Percentiles rank a stretch among this genome's conserved stretches.
These are phyloP conservation scores for Halichoeres trimaculatus DNA, from an alignment of 2,113 vertebrate genomes.

Conservation along the genomic window DNA sequence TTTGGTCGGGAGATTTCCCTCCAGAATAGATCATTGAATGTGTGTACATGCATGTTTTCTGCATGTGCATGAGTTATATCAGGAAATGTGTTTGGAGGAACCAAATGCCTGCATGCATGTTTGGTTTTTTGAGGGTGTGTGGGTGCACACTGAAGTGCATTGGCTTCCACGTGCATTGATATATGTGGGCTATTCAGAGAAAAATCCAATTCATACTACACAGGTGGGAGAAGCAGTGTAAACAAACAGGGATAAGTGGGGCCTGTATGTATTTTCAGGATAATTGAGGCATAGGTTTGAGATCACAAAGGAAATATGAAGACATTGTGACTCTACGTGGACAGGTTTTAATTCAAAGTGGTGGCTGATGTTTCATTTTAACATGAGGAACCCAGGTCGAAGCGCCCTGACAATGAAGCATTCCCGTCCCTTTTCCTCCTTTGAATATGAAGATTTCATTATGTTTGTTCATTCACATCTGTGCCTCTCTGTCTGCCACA, in stretches of 20 bases:
- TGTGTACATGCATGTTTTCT: constrained; percentile 1
- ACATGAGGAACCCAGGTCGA: not conserved
- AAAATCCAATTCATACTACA: not conserved
- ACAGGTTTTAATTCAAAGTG: not conserved
- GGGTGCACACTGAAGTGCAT: constrained; percentile 5
- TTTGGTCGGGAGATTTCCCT: constrained; percentile 17
- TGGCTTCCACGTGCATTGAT: not conserved
- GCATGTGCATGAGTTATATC: not conserved
- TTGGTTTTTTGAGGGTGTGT: not conserved
- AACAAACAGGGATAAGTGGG: not conserved
- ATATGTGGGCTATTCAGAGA: not conserved
- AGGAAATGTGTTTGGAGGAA: not conserved
- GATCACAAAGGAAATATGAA: not conserved
- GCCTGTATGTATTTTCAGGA: not conserved
- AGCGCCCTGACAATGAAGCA: not conserved
- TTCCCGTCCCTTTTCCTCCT: not conserved
- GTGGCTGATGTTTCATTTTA: not conserved
- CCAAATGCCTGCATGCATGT: not conserved
- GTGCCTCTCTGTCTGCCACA: constrained; percentile 1
- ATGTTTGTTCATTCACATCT: constrained; percentile 2
- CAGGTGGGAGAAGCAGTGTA: not conserved
- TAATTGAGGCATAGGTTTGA: not conserved
- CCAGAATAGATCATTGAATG: not conserved
- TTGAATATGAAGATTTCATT: not conserved
- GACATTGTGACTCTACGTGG: not conserved